A percentile compares a stretch with the other conserved stretches of the same genome.
Evolutionary conservation across 2,113 vertebrate species (phyloP).

Genomic region (Chloropsis cyanopogon): DNA sequence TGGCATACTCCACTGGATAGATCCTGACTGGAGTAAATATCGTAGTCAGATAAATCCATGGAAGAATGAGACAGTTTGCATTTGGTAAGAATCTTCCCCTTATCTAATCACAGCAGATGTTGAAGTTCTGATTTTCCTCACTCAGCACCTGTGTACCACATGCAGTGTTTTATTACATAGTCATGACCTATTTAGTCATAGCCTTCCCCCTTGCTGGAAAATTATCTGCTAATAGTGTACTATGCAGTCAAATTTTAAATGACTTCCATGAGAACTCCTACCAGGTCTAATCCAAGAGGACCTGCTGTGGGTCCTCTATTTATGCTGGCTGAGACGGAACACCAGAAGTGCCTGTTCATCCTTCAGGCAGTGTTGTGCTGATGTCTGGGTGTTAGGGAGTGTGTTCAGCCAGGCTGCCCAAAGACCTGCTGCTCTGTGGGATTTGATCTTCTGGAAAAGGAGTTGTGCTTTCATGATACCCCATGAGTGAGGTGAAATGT

Average conservation of each 20-base stretch:
- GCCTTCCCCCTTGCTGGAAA: neutral
- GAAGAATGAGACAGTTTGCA: neutral
- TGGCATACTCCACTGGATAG: neutral
- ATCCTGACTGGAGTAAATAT: neutral
- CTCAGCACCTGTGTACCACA: neutral
- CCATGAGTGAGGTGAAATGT: neutral
- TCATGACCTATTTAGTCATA: neutral
- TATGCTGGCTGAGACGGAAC: neutral
- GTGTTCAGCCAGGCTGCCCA: fast-evolving
- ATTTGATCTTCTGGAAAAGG: neutral
- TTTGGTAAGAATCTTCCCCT: neutral
- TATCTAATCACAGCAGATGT: neutral
- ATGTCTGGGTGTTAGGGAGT: neutral
- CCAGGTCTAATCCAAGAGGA: neutral
- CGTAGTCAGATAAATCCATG: neutral
- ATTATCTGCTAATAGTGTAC: neutral
- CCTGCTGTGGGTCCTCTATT: neutral
- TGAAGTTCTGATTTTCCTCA: neutral
- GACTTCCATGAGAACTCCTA: neutral
- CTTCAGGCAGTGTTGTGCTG: neutral
- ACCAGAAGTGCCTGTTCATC: neutral
- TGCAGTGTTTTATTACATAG: neutral
- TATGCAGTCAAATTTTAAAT: neutral
- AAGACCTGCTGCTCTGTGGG: neutral
- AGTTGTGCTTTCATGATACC: neutral